Evolutionary conservation across 2,113 vertebrate genomes (phyloP), one percentile per base, ranked within the genome.

Genomic region (Ctenomys sociabilis): DNA sequence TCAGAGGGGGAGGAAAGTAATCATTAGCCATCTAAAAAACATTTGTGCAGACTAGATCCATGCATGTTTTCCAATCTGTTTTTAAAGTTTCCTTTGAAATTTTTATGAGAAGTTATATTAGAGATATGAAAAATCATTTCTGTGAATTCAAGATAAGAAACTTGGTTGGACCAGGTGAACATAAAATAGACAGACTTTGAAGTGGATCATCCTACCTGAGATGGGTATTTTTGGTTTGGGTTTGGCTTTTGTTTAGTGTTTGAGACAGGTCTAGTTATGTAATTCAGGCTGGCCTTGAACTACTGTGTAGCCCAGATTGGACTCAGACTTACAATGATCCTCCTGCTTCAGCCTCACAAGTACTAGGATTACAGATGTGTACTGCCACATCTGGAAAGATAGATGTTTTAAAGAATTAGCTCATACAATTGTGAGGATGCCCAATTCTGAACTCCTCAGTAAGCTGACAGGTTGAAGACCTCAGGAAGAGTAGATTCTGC

Each of bases 141-240:
- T 78, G 8, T 82, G 70, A 75, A 43, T 87, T 83, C 59, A 96
- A 91, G 85, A 54, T 88, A 84, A 92, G 61, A 73, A 72, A 84
- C 17, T 84, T 70, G 24, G 28, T 91, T 84, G 26, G 68, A 72
- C 32, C 10, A 37, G 11, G n/a, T 93, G 35, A 52, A 54, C 32
- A 30, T 43, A 30, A 88, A 78, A 92, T 77, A 88, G 7, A 80
- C 63, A 91, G 35, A 80, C 24, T 45, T 6, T 88, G 84, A 92
- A 54, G 28, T 88, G 43, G 37, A 80, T 86, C 10, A 40, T 70
- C 17, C 66, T 26, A 12, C 43, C 63, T 75, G 72, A 85, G 86
- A 11, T 32, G 24, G 32, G 8, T 22, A 17, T 70, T 70, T 35
- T 68, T 63, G 6, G 22, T n/a, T 72, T 37, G 7, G 14, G 35